Base-by-base conservation (phyloP, 2,113 vertebrate species). In the Climacteris rufus region DNA sequence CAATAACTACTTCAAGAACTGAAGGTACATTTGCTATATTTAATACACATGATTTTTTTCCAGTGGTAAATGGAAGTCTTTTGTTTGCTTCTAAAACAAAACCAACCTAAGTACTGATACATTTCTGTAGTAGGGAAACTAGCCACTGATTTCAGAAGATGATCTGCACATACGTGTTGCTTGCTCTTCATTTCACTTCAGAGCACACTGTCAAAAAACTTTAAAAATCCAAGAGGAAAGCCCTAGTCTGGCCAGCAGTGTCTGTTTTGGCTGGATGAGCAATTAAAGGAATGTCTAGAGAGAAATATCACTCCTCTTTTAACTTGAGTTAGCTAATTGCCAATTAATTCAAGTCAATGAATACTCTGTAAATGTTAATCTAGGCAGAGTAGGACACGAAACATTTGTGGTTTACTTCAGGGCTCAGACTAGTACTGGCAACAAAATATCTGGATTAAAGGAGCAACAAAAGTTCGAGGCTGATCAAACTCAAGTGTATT, bases 291-390 rank as follows among this genome's bases (percentile, higher is more conserved):
- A 94, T 50, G 65, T 90, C 83, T 92, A 84, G 69, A 93, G 80
- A 96, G 57, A 96, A 95, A 89, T 87, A 96, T 65, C 70, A 81
- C 76, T 92, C 64, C 76, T 90, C 63, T 90, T 89, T 89, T 92
- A 96, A 94, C 79, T 85, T 61, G 56, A 95, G 90, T 69, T 92
- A 93, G 77, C 90, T 97, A 97, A 95, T 90, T 90, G 93, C 77
- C 94, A 95, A 95, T 96, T 97, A 95, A 89, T 95, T 95, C 94
- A 93, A 94, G 85, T 93, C 94, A 92, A 68, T 89, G 92, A 96
- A 89, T 81, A 76, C 57, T 89, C 83, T 13, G 16, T 69, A 90
- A 96, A 94, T 84, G 72, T 89, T 96, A 89, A 96, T 89, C 64
- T 78, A 87, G 90, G 61, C 90, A 89, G 52, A 65, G 30, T 56